Base-by-base conservation (phyloP, 2,797 vertebrate species). In the Cuniculus paca region DNA sequence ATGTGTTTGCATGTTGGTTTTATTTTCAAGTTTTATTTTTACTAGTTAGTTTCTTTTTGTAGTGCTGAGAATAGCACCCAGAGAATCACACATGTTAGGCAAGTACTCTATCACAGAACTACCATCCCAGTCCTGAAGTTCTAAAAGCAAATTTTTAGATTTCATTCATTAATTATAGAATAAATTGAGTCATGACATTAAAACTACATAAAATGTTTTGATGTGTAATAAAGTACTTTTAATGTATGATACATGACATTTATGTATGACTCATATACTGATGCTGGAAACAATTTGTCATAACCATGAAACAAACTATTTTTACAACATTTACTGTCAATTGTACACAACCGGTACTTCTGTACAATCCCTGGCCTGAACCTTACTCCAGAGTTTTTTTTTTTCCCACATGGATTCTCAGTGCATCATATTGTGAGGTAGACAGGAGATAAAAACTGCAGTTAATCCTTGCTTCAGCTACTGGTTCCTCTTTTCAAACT, bases 71-170 rank as follows among this genome's bases (percentile, higher is more conserved):
- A 81, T 14, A 20, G 4, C 34, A 14, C 6, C 16, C 42, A 26
- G 6, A 28, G 39, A 36, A 14, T 72, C 48, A 9, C 17, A 24
- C 48, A 70, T n/a, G n/a, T 48, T 31, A 80, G n/a, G n/a, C 3
- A 6, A 72, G 54, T 10, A 34, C 36, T 52, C 42, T 88, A n/a
- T 28, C 28, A 60, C 34, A 39, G 10, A 24, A 8, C 5, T 36
- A 36, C 3, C 54, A 5, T 22, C 31, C 14, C 2, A 56, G 31
- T 13, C 52, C 68, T 52, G 2, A 16, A 36, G 72, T 77, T 95
- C 54, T 90, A 50, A 90, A 82, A 90, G 34, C 65, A 77, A 87
- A 84, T 28, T 31, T 90, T n/a, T 84, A 48, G 31, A 50, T 60
- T 78, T 95, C 5, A 84, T 9, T 65, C 4, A 88, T 28, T 14